A percentile compares a stretch with the other conserved stretches of the same genome.
phyloP scores from a whole-genome alignment of 2,113 vertebrate genomes.

The Prochilodus magdalenae region DNA sequence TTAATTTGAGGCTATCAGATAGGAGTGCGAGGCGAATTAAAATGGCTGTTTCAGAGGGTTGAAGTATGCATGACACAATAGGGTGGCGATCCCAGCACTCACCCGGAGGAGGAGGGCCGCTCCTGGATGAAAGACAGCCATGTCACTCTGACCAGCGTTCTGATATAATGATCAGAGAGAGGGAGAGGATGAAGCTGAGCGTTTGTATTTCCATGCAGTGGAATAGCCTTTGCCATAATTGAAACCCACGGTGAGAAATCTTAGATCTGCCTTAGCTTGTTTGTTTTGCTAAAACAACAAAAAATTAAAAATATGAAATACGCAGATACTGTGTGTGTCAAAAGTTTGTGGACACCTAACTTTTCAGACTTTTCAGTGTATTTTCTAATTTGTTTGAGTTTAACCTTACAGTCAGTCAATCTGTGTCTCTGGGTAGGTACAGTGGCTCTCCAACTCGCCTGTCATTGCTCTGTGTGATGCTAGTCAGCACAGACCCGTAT shows the following conservation, averaged over 20 bases:
- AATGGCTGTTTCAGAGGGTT: constrained; percentile 11
- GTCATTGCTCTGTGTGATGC: no score
- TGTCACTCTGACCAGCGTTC: background rate
- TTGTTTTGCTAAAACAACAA: background rate
- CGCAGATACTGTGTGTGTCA: background rate
- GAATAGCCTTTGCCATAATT: background rate
- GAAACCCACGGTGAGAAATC: background rate
- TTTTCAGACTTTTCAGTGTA: no score
- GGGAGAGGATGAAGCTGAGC: background rate
- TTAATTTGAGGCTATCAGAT: constrained; percentile 23
- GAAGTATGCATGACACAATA: background rate
- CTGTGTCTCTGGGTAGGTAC: no score
- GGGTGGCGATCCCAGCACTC: background rate
- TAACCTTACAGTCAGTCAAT: no score
- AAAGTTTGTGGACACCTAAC: background rate
- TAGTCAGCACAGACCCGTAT: no score
- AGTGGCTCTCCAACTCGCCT: no score
- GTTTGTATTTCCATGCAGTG: background rate
- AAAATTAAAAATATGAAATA: background rate
- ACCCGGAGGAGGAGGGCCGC: background rate
- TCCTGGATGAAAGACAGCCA: constrained; percentile 1
- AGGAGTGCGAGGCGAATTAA: constrained; percentile 22
- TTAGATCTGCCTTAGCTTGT: background rate
- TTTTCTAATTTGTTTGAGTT: no score
- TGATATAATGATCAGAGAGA: constrained; percentile 29